Conservation (phyloP, 1,140 invertebrate genomes). For the Euura lappo region DNA sequence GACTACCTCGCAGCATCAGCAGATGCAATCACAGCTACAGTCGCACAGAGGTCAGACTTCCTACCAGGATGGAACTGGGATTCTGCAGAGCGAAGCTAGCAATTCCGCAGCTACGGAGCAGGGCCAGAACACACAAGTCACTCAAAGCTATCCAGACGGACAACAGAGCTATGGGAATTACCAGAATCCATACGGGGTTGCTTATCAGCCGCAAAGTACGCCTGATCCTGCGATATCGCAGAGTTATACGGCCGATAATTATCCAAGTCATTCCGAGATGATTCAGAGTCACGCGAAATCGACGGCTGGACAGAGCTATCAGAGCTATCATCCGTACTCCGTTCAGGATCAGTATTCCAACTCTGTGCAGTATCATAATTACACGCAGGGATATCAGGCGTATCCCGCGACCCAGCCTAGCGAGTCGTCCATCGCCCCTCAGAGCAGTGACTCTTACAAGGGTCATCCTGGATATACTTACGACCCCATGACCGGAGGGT, state of each 20-base stretch:
- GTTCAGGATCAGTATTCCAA: conserved; percentile 34
- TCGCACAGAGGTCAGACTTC: background rate
- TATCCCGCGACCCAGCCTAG: conserved; percentile 30
- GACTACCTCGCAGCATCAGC: conserved; percentile 23
- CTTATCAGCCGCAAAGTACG: conserved; percentile 17
- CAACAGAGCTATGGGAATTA: background rate
- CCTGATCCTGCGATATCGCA: conserved; percentile 14
- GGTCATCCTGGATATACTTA: conserved; percentile 64
- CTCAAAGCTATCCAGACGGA: background rate
- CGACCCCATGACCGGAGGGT: conserved; percentile 55
- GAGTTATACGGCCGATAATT: conserved; percentile 19
- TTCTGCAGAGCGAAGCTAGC: background rate
- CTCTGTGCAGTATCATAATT: conserved; percentile 33
- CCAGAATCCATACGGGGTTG: conserved; percentile 12
- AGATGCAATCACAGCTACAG: conserved; percentile 2
- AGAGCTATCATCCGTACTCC: conserved; percentile 43
- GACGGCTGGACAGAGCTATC: conserved; percentile 33
- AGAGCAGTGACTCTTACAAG: conserved; percentile 55
- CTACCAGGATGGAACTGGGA: background rate
- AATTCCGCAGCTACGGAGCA: background rate
- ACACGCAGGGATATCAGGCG: conserved; percentile 29
- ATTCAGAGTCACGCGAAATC: conserved; percentile 53
- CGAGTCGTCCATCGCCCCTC: conserved; percentile 27
- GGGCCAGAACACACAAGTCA: background rate
- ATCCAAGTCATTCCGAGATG: conserved; percentile 40